Conservation (phyloP, 2,797 vertebrate species). For the Acrossocheilus wenchowensis region DNA sequence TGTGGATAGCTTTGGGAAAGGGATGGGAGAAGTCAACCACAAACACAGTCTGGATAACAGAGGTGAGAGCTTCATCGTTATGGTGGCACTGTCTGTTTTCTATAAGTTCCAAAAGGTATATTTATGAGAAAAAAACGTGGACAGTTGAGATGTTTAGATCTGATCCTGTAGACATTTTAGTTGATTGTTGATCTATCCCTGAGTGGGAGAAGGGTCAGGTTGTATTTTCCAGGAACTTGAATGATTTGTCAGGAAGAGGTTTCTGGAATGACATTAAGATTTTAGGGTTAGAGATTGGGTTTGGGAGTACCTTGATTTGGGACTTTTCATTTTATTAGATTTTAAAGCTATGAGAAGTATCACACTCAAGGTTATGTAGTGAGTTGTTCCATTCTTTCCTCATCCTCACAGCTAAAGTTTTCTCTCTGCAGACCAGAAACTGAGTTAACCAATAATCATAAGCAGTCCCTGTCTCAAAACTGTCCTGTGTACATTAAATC, state of each 20-base stretch:
- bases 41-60: constrained; percentile 87
- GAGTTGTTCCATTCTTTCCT: not conserved
- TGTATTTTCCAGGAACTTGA: not conserved
- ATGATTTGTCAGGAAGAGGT: not conserved
- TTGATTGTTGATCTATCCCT: not conserved
- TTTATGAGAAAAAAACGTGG: not conserved
- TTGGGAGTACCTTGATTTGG: not conserved
- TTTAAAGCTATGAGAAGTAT: not conserved
- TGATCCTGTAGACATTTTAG: not conserved
- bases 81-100: not conserved
- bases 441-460: not conserved
- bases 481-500: not conserved
- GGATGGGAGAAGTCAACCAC: constrained; percentile 78
- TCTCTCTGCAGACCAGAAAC: not conserved
- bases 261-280: not conserved
- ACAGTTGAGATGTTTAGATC: not conserved
- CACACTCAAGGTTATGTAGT: not conserved
- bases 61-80: constrained; percentile 76
- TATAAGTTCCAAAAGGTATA: not conserved
- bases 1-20: constrained; percentile 82
- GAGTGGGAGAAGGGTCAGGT: not conserved
- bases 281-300: not conserved
- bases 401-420: not conserved
- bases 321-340: no score
- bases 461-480: not conserved